Evolutionary conservation across 1,140 invertebrate species (phyloP), one percentile per base, ranked within the genome.

Genomic region (Panulirus ornatus): DNA sequence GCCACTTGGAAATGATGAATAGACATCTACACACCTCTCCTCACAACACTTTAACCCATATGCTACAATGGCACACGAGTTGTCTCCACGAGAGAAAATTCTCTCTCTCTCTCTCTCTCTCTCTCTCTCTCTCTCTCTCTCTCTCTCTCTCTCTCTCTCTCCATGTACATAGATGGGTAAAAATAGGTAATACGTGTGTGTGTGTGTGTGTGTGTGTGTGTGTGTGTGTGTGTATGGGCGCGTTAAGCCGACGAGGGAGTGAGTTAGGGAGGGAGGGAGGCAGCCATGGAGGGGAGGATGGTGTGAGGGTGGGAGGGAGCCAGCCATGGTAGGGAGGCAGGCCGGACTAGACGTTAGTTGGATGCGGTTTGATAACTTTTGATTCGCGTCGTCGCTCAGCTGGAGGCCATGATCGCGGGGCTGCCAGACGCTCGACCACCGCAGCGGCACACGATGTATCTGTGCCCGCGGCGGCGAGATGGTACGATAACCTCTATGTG

Each of bases 301-400:
- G 14, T 44, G 70, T 14, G 44, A 85, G 83, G 44, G 44, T 47
- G 83, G 47, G 83, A 73, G 44, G 36, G 54, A 66, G 58, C 1
- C 8, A 44, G 54, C 11, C 9, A 38, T 36, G 2, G 19, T n/a
- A 40, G 73, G 40, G 73, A 40, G 40, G 40, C 27, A 76, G 73
- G 40, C 6, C 2, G 38, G n/a, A 40, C 0, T 3, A 79, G 40
- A 47, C 44, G 44, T 11, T 47, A 47, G 71, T 73, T 14, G 71
- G 44, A 47, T 40, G 8, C 40, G 78, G 44, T 81, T 73, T 81
- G 27, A 81, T 51, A 81, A 81, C 78, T 81, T 81, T 81, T 81
- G 78, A 81, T 81, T 54, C 78, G 78, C 78, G 78, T 81, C 42
- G 78, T 30, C n/a, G 14, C 42, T 22, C 16, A 51, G 78, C 78